Percentiles rank a stretch among this genome's conserved stretches.
Evolutionary conservation across 2,888 invertebrate genomes (phyloP).

Genomic region (Chloroclysta siterata): DNA sequence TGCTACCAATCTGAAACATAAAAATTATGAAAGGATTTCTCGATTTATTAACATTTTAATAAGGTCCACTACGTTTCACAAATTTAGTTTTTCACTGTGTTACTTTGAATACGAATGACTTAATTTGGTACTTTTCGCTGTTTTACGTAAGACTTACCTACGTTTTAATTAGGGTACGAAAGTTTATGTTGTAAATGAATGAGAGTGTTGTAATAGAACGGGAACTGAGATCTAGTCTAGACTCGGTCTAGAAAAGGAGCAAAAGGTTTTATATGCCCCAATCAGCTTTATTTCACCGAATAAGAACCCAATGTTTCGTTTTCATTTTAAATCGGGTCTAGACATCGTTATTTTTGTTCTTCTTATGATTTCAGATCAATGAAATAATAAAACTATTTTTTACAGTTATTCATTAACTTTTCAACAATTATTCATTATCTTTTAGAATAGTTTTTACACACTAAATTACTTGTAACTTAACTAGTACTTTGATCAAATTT

Average conservation of each 20-base stretch:
- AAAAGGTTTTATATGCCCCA: background rate
- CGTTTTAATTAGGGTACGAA: background rate
- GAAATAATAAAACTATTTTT: background rate
- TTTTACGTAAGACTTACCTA: no score
- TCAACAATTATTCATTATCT: no score
- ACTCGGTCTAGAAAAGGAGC: background rate
- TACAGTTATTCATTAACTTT: no score
- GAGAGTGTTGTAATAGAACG: background rate
- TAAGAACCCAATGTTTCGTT: background rate
- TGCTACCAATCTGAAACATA: constrained; percentile 77
- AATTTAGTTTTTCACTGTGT: constrained; percentile 30
- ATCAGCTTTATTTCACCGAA: constrained; percentile 3
- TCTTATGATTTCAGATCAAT: background rate
- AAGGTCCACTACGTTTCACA: constrained; percentile 50
- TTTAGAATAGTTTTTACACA: no score
- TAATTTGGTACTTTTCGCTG: constrained; percentile 12
- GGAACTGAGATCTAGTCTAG: background rate
- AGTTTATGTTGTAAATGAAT: background rate
- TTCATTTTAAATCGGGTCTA: constrained; percentile 1
- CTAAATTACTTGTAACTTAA: no score
- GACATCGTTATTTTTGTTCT: background rate
- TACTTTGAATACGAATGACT: constrained; percentile 9
- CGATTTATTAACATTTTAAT: constrained; percentile 40
- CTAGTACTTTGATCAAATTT: no score
- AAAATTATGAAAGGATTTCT: constrained; percentile 63